Evolutionary conservation across 2,797 vertebrate species (phyloP).

Genomic region (Galago senegalensis): DNA sequence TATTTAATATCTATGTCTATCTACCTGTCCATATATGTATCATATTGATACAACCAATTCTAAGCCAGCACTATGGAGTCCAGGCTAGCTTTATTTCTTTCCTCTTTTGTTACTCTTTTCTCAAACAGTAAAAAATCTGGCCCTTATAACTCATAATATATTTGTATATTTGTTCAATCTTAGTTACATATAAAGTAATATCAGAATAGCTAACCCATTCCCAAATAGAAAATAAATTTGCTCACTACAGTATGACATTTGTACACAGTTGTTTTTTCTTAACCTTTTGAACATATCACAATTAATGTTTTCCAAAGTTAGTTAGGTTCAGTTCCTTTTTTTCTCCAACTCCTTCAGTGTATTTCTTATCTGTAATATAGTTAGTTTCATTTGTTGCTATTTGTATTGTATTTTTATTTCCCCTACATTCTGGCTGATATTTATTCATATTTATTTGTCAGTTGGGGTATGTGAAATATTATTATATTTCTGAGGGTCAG

Average conservation of each 20-base stretch:
- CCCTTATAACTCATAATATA: not conserved
- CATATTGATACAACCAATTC: not conserved
- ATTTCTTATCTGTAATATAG: not conserved
- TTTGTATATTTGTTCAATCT: not conserved
- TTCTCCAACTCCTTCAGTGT: not conserved
- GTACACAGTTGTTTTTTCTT: not conserved
- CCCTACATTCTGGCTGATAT: not conserved
- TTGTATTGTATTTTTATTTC: not conserved
- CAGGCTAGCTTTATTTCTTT: not conserved
- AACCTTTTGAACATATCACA: not conserved
- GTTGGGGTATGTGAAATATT: not conserved
- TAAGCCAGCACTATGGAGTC: not conserved
- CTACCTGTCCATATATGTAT: not conserved
- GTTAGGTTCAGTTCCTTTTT: not conserved
- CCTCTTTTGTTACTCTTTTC: not conserved
- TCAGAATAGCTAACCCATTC: not conserved
- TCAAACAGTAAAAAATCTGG: not conserved
- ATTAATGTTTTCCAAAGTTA: not conserved
- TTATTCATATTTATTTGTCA: not conserved
- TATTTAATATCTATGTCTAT: not conserved
- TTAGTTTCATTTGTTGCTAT: not conserved
- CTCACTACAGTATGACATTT: not conserved
- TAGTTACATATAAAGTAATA: not conserved
- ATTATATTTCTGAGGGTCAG: not conserved
- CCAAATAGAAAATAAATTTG: not conserved